Percentiles rank a stretch among this genome's conserved stretches.
Evolutionary conservation across 2,797 vertebrate genomes (phyloP).

Genomic region (Pantherophis vulpinus): DNA sequence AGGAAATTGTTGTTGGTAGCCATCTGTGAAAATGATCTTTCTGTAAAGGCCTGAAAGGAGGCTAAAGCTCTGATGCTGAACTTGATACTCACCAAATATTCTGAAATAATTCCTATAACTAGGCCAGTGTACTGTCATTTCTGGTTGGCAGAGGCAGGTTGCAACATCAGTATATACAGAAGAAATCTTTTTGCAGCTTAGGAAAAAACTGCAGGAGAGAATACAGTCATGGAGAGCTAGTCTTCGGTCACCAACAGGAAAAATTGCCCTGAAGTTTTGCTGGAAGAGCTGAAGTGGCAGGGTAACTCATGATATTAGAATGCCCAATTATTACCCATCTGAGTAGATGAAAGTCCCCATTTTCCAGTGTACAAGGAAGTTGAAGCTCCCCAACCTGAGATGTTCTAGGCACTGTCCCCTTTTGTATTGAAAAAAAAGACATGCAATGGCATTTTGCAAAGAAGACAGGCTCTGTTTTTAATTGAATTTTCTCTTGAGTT

Average conservation of each 20-base stretch:
- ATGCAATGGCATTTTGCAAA: slow-evolving; percentile 2
- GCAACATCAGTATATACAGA: not conserved
- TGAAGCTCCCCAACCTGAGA: not conserved
- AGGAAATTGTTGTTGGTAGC: not conserved
- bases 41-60: not conserved
- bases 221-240: not conserved
- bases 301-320: not conserved
- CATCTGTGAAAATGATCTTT: not conserved
- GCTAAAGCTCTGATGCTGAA: not conserved
- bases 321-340: not conserved
- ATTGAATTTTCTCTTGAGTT: slow-evolving; percentile 21
- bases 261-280: not conserved
- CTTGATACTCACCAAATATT: not conserved
- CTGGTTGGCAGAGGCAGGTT: not conserved
- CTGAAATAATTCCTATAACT: not conserved
- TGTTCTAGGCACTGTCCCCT: not conserved
- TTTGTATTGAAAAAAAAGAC: not conserved
- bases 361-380: not conserved
- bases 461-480: slow-evolving; percentile 32
- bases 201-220: not conserved
- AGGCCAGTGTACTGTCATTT: not conserved
- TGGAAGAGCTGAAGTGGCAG: not conserved
- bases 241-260: too few species aligned
- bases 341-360: not conserved
- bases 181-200: not conserved